Evolutionary conservation across 2,113 vertebrate species (phyloP).

Genomic region (Rhinoderma darwinii): DNA sequence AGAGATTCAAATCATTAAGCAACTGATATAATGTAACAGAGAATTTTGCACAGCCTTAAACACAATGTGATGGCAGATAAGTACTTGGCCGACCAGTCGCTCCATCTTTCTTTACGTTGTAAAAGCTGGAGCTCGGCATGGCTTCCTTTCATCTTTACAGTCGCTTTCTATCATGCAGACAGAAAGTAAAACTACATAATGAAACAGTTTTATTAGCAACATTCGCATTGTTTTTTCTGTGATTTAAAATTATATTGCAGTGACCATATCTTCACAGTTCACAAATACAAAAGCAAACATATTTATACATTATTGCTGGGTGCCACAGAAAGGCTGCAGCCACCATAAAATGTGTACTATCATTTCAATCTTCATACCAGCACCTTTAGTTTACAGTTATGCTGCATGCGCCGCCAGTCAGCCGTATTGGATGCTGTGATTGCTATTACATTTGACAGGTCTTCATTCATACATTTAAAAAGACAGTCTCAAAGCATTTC

Average conservation of each 20-base stretch:
- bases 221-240: constrained; percentile 49
- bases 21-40: constrained; percentile 24
- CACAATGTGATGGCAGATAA: constrained; percentile 33
- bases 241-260: constrained; percentile 49
- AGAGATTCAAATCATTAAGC: not conserved
- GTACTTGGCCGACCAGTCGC: constrained; percentile 3
- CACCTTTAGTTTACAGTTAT: constrained; percentile 26
- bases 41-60: constrained; percentile 29
- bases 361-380: constrained; percentile 38
- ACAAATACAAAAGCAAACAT: constrained; percentile 48
- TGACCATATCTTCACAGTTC: constrained; percentile 53
- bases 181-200: constrained; percentile 48
- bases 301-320: constrained; percentile 34
- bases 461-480: constrained; percentile 39
- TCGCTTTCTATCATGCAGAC: constrained; percentile 35
- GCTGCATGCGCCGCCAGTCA: not conserved
- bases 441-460: constrained; percentile 41
- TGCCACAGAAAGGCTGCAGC: constrained; percentile 38
- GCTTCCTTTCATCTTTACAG: constrained; percentile 39
- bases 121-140: constrained; percentile 30
- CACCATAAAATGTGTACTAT: constrained; percentile 27
- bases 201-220: constrained; percentile 53
- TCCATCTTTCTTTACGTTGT: constrained; percentile 36
- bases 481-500: not conserved
- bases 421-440: constrained; percentile 14